Evolutionary conservation across 1,140 invertebrate genomes (phyloP), one percentile per base, ranked within the genome.

Genomic region (Drosophila tristis): DNA sequence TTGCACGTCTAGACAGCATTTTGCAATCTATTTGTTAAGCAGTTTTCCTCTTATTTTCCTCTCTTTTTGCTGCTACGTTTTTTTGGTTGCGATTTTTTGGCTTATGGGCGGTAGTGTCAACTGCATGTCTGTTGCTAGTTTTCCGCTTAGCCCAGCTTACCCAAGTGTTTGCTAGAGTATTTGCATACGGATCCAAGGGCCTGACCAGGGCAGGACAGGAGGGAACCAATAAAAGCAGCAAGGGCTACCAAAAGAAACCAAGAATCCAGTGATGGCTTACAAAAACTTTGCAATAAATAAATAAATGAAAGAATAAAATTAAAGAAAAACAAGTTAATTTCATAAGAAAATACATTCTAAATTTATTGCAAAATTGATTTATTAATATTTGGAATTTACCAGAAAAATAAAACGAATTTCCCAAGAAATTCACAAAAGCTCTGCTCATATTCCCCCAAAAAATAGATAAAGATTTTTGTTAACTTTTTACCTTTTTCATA

Each of bases 1-100:
- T 77, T 86, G 73, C 67, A 86, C 44, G 81, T 85, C 81, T 85
- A 85, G 81, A 85, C 81, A 70, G 26, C 29, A 45, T 50, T 70
- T 65, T 71, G 61, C 82, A 63, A 74, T 61, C 68, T 78, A 81
- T 70, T 71, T 58, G 67, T 60, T 65, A 39, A 63, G 59, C 73
- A 63, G 73, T 73, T 64, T 67, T 51, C 49, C 51, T 45, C 47
- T 44, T 43, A 39, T 60, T 67, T 65, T 74, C 44, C 1, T 13
- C 44, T 29, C 67, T 31, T 68, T 68, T 53, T 16, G 55, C 51
- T 20, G 11, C 47, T 29, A 29, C 49, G n/a, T 44, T 9, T 49
- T 49, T 65, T 57, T 42, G 25, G 29, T 56, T 50, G 26, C 23
- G 23, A 58, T 59, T 43, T 60, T 9, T 47, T 23, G 64, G 20